Evolutionary conservation across 2,797 vertebrate genomes (phyloP).

Genomic region (Hypotaenidia philippensis): DNA sequence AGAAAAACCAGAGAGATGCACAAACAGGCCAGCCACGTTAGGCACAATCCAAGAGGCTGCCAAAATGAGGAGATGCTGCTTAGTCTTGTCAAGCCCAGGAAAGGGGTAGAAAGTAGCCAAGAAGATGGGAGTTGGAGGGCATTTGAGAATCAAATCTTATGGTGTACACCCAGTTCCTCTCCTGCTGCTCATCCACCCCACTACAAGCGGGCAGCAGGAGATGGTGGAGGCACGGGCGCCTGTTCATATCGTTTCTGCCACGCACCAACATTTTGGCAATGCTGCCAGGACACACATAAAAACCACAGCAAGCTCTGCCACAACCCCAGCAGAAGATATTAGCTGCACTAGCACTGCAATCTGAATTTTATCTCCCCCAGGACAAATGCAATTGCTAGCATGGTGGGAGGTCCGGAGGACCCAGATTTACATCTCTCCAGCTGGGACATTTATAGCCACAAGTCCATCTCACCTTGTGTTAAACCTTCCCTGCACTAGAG

Average conservation of each 20-base stretch:
- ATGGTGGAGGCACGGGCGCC: background rate
- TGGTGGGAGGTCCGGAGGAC: background rate
- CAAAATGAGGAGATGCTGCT: accelerated
- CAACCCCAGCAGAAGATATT: background rate
- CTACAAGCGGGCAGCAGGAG: background rate
- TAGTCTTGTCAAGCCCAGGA: background rate
- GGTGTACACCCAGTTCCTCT: background rate
- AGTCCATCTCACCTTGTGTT: accelerated
- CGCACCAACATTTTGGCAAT: accelerated
- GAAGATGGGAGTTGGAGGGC: background rate
- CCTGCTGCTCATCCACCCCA: background rate
- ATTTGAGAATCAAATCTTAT: accelerated
- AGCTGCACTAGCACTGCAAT: background rate
- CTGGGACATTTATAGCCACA: background rate
- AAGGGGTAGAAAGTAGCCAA: background rate
- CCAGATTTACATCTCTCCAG: background rate
- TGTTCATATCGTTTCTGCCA: accelerated
- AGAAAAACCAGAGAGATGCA: background rate
- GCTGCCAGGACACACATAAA: background rate
- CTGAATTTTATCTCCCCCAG: background rate
- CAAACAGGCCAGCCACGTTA: accelerated
- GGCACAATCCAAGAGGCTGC: background rate
- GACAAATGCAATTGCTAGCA: background rate
- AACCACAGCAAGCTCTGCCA: background rate
- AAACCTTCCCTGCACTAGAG: background rate